A percentile compares a stretch with the other conserved stretches of the same genome.
phyloP scores from a whole-genome alignment of 2,888 invertebrate species.

The Drosophila falleni region DNA sequence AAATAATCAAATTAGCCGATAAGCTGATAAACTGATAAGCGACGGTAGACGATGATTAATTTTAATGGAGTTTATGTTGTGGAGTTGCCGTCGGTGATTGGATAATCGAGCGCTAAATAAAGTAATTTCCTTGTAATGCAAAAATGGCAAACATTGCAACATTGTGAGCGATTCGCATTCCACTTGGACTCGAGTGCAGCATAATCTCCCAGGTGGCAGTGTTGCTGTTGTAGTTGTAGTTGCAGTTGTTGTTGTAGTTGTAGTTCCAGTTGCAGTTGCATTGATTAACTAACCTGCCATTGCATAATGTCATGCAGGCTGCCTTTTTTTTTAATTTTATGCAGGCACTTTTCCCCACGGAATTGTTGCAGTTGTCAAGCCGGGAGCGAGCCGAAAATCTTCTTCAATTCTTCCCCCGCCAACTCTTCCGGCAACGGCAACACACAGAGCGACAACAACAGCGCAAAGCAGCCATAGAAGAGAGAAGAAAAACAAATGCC shows the following conservation, averaged over 20 bases:
- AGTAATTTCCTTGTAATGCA: constrained; percentile 68
- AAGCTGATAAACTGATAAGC: constrained; percentile 22
- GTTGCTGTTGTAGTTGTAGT: constrained; percentile 13
- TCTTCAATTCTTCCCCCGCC: constrained; percentile 36
- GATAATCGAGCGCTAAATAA: constrained; percentile 56
- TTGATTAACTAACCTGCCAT: constrained; percentile 73
- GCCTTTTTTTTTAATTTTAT: constrained; percentile 70
- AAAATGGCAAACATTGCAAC: constrained; percentile 57
- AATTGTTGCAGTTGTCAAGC: constrained; percentile 62
- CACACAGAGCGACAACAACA: constrained; percentile 18
- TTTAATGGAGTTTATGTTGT: constrained; percentile 18
- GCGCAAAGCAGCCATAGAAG: constrained; percentile 24
- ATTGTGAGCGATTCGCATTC: constrained; percentile 53
- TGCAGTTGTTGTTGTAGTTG: constrained; percentile 3
- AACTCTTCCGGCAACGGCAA: constrained; percentile 21
- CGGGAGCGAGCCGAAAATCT: constrained; percentile 63
- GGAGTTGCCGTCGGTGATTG: constrained; percentile 18
- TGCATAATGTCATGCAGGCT: constrained; percentile 59
- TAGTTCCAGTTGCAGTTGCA: constrained; percentile 55
- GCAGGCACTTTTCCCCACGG: constrained; percentile 63
- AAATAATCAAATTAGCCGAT: constrained; percentile 74
- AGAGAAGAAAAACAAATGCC: constrained; percentile 45
- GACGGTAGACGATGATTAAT: constrained; percentile 19
- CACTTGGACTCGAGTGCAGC: constrained; percentile 35
- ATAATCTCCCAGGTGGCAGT: constrained; percentile 61